A percentile compares a stretch with the other conserved stretches of the same genome.
Evolutionary conservation across 2,113 vertebrate species (phyloP).

Genomic region (Poicephalus meyeri): DNA sequence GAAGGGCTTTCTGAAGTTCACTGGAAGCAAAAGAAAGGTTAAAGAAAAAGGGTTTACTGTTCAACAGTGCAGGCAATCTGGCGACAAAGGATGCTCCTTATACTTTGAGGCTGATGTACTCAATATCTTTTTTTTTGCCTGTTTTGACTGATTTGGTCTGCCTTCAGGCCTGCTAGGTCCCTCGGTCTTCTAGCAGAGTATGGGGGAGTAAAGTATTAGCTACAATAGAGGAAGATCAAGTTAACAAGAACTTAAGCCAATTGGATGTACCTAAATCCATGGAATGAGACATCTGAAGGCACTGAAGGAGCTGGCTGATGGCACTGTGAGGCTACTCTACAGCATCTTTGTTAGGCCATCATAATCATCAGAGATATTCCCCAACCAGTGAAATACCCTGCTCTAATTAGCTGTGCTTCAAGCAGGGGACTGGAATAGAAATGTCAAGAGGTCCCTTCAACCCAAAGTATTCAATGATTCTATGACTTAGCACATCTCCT

Average conservation of each 20-base stretch:
- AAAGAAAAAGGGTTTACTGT: neutral
- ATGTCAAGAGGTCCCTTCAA: neutral
- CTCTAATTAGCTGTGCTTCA: neutral
- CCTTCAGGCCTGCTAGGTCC: neutral
- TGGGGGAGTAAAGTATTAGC: neutral
- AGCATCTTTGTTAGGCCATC: neutral
- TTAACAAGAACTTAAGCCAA: neutral
- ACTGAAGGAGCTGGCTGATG: neutral
- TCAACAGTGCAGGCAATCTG: neutral
- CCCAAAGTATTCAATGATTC: neutral
- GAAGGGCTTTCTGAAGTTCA: neutral
- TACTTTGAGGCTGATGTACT: neutral
- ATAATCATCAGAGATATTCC: accelerated
- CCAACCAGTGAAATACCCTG: neutral
- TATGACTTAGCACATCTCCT: neutral
- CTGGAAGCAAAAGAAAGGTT: neutral
- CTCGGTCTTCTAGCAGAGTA: neutral
- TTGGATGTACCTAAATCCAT: neutral
- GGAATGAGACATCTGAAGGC: neutral
- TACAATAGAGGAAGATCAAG: neutral
- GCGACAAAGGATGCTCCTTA: neutral
- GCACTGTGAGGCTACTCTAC: neutral
- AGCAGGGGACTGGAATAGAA: neutral
- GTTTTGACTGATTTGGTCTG: neutral
- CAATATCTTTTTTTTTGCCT: neutral